phyloP scores from a whole-genome alignment of 1,140 invertebrate species.

The Nasonia giraulti region DNA sequence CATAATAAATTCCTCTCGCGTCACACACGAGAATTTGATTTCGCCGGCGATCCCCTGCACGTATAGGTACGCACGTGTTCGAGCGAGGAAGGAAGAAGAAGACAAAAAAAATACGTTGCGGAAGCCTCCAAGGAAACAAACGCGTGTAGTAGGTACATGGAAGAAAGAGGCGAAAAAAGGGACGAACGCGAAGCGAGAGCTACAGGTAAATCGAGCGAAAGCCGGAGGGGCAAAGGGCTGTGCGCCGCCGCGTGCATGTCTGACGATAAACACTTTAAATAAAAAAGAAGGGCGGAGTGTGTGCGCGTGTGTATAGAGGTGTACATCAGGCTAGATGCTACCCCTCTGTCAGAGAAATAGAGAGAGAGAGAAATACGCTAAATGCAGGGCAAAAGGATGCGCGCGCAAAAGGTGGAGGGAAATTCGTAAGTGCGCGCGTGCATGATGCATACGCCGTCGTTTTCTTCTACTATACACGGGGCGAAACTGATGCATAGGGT shows the following conservation, averaged over 20 bases:
- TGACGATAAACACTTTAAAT: constrained; percentile 50
- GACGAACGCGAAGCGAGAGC: background rate
- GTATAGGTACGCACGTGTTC: constrained; percentile 5
- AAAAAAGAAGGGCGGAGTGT: constrained; percentile 13
- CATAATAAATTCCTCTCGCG: background rate
- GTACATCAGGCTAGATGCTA: background rate
- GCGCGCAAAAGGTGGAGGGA: background rate
- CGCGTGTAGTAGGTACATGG: constrained; percentile 15
- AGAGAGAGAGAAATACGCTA: background rate
- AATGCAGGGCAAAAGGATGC: background rate
- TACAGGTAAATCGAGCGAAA: constrained; percentile 48
- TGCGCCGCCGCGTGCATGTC: constrained; percentile 34
- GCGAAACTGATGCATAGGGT: background rate
- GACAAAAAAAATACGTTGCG: background rate
- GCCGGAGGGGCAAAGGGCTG: background rate
- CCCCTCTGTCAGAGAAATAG: background rate
- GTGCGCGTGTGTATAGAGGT: background rate
- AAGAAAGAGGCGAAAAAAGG: constrained; percentile 14
- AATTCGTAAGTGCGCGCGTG: constrained; percentile 16
- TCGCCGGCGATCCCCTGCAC: background rate
- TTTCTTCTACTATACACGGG: background rate
- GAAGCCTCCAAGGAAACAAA: constrained; percentile 1
- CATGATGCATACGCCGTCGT: background rate
- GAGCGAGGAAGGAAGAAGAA: background rate
- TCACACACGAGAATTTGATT: constrained; percentile 6